Evolutionary conservation across 2,113 vertebrate genomes (phyloP).

Genomic region (Parus major): DNA sequence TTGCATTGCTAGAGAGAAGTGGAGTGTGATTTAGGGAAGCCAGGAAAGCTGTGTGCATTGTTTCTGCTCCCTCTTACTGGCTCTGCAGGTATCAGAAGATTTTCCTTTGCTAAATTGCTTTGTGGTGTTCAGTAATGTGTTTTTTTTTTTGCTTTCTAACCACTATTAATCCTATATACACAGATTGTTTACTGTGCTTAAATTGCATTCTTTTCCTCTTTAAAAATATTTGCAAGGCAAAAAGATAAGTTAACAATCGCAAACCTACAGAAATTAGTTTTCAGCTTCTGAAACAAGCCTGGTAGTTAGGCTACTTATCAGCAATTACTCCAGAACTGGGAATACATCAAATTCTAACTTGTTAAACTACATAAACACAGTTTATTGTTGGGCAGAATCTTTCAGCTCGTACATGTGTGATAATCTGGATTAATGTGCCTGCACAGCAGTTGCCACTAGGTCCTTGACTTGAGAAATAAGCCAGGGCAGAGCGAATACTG

Average conservation of each 20-base stretch:
- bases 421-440: neutral
- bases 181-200: neutral
- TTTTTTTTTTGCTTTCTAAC: neutral
- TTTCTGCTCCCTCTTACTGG: neutral
- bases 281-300: neutral
- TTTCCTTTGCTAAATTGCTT: constrained; percentile 4
- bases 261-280: neutral
- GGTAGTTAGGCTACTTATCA: neutral
- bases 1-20: neutral
- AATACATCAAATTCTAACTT: neutral
- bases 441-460: neutral
- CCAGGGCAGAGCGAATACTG: neutral
- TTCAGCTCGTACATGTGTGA: neutral
- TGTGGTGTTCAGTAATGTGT: neutral
- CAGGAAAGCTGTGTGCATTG: neutral
- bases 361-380: neutral
- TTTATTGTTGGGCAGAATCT: neutral
- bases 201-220: neutral
- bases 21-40: neutral
- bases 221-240: neutral
- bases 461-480: neutral
- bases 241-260: neutral
- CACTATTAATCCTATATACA: neutral
- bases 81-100: neutral
- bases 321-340: neutral